These are phyloP conservation scores for Periophthalmus magnuspinnatus DNA, from an alignment of 2,797 vertebrate species.

Conservation along the genomic window DNA sequence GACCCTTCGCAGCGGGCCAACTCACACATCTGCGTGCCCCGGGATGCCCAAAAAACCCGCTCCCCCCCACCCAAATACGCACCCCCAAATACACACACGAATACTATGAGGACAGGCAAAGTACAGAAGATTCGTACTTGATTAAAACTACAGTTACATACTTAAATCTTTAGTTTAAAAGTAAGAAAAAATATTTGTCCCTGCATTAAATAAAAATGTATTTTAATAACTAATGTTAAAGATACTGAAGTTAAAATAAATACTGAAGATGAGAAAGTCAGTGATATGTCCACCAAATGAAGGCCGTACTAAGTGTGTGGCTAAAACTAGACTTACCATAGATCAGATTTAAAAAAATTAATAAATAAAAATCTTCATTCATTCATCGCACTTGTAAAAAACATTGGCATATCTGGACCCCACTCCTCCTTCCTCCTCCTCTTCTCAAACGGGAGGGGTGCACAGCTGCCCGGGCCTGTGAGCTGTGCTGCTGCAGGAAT, in stretches of 20 bases:
- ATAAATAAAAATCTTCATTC: conserved; percentile 4
- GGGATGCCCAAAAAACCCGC: conserved; percentile 50
- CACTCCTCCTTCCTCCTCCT: conserved; percentile 1
- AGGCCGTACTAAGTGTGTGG: not conserved
- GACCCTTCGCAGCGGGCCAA: conserved; percentile 76
- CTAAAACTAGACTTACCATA: not conserved
- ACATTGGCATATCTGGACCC: conserved; percentile 26
- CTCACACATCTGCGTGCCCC: conserved; percentile 80
- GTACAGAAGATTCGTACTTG: not conserved
- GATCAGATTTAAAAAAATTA: not conserved
- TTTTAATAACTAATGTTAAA: too few relatives aligned
- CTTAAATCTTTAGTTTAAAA: not conserved
- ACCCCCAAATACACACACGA: conserved; percentile 12
- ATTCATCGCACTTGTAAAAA: conserved; percentile 52
- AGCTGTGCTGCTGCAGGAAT: conserved; percentile 50
- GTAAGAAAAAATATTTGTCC: not conserved
- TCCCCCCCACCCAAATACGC: conserved; percentile 9
- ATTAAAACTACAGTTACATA: too few relatives aligned
- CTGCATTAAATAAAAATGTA: not conserved
- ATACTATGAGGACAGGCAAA: not conserved
- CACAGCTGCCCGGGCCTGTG: conserved; percentile 47
- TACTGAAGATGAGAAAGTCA: not conserved
- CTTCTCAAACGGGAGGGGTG: conserved; percentile 43
- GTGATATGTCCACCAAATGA: not conserved
- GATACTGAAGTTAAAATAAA: not conserved